Percentiles rank a stretch among this genome's conserved stretches.
phyloP scores from a whole-genome alignment of 1,140 invertebrate species.

The Heliconius congener region DNA sequence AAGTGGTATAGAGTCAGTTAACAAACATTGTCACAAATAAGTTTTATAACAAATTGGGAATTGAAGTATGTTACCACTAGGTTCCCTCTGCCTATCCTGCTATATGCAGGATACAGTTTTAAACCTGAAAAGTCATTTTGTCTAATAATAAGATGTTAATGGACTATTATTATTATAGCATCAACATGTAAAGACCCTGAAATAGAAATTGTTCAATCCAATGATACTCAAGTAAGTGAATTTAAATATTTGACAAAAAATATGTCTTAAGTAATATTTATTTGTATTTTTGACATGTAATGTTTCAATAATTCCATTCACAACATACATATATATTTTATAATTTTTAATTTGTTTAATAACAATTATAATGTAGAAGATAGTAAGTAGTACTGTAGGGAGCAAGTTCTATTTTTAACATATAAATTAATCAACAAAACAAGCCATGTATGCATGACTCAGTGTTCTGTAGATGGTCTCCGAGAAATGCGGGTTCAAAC shows the following conservation, averaged over 20 bases:
- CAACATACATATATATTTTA: too few species aligned
- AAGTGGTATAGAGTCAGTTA: too few species aligned
- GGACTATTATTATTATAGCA: background rate
- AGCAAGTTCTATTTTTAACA: too few species aligned
- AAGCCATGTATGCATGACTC: background rate
- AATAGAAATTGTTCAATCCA: background rate
- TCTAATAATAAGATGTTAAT: background rate
- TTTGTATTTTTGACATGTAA: background rate
- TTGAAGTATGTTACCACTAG: too few species aligned
- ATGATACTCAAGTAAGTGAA: background rate
- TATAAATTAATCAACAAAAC: too few species aligned
- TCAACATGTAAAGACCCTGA: background rate
- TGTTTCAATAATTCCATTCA: too few species aligned
- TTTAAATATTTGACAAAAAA: background rate
- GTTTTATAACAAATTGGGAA: too few species aligned
- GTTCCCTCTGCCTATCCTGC: background rate
- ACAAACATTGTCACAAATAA: too few species aligned
- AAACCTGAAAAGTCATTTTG: background rate
- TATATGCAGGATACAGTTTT: background rate
- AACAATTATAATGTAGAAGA: too few species aligned
- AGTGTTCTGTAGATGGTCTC: background rate
- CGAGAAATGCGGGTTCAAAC: background rate
- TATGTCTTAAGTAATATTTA: background rate
- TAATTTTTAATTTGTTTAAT: too few species aligned
- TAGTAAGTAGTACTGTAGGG: too few species aligned